A percentile compares a stretch with the other conserved stretches of the same genome.
Conservation (phyloP, 2,888 invertebrate genomes). For the Cinara cedri region DNA sequence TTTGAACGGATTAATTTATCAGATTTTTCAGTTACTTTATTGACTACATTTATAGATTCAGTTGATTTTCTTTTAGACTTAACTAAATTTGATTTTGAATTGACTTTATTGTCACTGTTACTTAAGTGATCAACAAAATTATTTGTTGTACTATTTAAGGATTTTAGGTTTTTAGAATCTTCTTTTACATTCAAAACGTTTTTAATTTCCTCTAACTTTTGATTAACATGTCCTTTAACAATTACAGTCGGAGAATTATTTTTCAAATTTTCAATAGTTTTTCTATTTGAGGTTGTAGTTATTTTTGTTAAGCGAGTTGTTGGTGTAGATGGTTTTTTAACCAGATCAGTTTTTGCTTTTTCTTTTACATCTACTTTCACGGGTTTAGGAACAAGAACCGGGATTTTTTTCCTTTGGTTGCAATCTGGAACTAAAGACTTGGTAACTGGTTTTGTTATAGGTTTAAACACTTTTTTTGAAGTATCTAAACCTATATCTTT, state of each 20-base stretch:
- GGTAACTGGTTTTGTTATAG: conserved; percentile 41
- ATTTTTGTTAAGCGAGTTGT: conserved; percentile 31
- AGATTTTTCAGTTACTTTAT: conserved; percentile 14
- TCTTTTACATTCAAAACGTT: conserved; percentile 9
- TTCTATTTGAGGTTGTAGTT: not conserved
- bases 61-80: conserved; percentile 43
- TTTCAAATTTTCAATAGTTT: conserved; percentile 17
- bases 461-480: conserved; percentile 44
- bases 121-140: not conserved
- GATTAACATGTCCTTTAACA: conserved; percentile 9
- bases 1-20: conserved; percentile 56
- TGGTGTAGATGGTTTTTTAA: conserved; percentile 22
- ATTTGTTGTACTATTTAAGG: not conserved
- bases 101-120: not conserved
- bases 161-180: not conserved
- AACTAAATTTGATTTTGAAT: conserved; percentile 10
- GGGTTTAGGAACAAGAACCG: conserved; percentile 53
- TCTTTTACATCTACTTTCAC: conserved; percentile 37
- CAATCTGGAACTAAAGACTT: conserved; percentile 32
- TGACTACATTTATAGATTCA: conserved; percentile 1
- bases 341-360: conserved; percentile 14
- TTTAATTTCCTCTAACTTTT: not conserved
- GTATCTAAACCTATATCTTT: conserved; percentile 7
- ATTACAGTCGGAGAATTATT: not conserved
- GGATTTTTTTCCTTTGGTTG: conserved; percentile 37